A percentile compares a stretch with the other conserved stretches of the same genome.
Evolutionary conservation across 2,888 invertebrate genomes (phyloP).

Genomic region (Tillus elongatus): DNA sequence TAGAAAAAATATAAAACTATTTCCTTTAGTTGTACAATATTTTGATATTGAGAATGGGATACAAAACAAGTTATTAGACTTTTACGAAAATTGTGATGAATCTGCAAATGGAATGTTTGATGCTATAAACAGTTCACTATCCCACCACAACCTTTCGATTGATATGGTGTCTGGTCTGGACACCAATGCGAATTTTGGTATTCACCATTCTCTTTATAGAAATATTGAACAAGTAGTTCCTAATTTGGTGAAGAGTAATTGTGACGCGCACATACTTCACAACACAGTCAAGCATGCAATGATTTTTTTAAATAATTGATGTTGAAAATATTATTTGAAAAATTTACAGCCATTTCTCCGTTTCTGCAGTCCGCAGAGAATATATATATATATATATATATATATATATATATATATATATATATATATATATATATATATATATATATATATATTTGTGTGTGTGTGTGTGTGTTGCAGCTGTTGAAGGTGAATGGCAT

Average conservation of each 20-base stretch:
- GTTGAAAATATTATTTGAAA: constrained; percentile 21
- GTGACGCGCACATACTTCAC: constrained; percentile 23
- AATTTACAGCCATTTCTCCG: constrained; percentile 19
- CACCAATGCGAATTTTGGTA: constrained; percentile 29
- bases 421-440: no score
- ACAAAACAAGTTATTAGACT: no score
- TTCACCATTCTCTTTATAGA: constrained; percentile 18
- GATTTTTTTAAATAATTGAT: constrained; percentile 16
- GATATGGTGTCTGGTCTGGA: constrained; percentile 26
- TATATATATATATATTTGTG: no score
- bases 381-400: no score
- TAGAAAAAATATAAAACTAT: no score
- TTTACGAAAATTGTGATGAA: no score
- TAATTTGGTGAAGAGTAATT: constrained; percentile 20
- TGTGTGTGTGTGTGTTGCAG: no score
- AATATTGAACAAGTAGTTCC: constrained; percentile 19
- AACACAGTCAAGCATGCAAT: no score
- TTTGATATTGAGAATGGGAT: constrained; percentile 18
- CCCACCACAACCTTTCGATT: constrained; percentile 22
- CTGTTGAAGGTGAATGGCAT: no score
- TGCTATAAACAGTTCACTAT: constrained; percentile 21
- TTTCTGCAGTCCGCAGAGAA: no score
- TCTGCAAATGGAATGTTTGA: constrained; percentile 19
- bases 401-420: no score
- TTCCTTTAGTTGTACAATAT: no score